Conservation (phyloP, 2,888 invertebrate genomes). For the Eupeodes luniger region DNA sequence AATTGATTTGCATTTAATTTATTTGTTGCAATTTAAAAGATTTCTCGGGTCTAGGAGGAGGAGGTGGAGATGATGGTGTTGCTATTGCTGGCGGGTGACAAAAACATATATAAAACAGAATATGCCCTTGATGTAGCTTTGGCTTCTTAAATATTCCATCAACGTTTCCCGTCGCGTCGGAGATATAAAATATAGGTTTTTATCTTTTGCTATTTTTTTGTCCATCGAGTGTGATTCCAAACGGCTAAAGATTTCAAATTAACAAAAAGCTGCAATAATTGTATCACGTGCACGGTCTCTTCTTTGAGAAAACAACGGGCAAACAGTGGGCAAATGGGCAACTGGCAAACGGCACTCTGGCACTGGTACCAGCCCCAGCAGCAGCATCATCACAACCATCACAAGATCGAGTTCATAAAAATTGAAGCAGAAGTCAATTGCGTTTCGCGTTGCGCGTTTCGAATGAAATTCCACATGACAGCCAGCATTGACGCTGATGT, state of each 20-base stretch:
- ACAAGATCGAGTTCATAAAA: slow-evolving; percentile 70
- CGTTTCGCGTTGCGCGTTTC: slow-evolving; percentile 67
- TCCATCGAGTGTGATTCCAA: slow-evolving; percentile 29
- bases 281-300: slow-evolving; percentile 80
- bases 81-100: slow-evolving; percentile 13
- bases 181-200: slow-evolving; percentile 62
- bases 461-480: slow-evolving; percentile 72
- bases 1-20: slow-evolving; percentile 67
- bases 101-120: slow-evolving; percentile 38
- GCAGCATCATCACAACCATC: slow-evolving; percentile 20
- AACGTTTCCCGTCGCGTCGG: slow-evolving; percentile 62
- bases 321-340: not conserved
- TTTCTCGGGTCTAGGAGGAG: slow-evolving; percentile 15
- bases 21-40: not conserved
- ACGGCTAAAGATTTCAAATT: slow-evolving; percentile 79
- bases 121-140: slow-evolving; percentile 6
- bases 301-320: slow-evolving; percentile 7
- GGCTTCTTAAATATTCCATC: slow-evolving; percentile 67
- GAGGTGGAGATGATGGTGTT: not conserved
- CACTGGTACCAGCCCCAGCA: not conserved
- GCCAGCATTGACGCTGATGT: slow-evolving; percentile 58
- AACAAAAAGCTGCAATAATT: slow-evolving; percentile 82
- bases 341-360: too few species aligned
- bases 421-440: slow-evolving; percentile 73
- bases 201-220: slow-evolving; percentile 27